phyloP scores from a whole-genome alignment of 2,888 invertebrate species.

The Schizaphis graminum region DNA sequence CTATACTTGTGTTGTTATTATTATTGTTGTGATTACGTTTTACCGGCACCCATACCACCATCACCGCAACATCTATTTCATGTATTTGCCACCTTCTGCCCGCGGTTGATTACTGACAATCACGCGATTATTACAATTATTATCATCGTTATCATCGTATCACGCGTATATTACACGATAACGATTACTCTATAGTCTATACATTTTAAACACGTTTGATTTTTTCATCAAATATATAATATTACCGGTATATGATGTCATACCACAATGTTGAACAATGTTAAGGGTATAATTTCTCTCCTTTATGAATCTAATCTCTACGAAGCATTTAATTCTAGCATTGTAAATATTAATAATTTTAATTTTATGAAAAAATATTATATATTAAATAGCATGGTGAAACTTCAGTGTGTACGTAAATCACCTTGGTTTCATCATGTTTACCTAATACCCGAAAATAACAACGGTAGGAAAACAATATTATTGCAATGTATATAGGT shows the following conservation, averaged over 20 bases:
- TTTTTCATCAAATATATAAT: background rate
- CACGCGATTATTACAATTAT: slow-evolving; percentile 23
- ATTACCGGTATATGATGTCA: background rate
- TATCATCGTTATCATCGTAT: background rate
- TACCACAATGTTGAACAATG: background rate
- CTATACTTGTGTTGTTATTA: background rate
- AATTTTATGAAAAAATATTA: background rate
- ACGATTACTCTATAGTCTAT: background rate
- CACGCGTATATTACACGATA: background rate
- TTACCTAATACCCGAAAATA: slow-evolving; percentile 12
- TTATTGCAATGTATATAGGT: background rate
- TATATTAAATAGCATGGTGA: background rate
- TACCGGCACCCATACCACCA: background rate
- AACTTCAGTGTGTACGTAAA: background rate
- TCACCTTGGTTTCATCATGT: background rate
- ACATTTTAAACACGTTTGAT: background rate
- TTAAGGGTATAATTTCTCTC: background rate
- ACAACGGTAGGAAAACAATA: background rate
- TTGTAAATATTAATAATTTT: background rate
- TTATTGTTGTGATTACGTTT: slow-evolving; percentile 22
- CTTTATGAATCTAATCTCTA: background rate
- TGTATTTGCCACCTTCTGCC: background rate
- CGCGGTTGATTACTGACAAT: background rate
- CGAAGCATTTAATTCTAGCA: background rate
- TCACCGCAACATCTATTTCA: background rate